A percentile compares a stretch with the other conserved stretches of the same genome.
Evolutionary conservation across 2,797 vertebrate species (phyloP).

Genomic region (Eurystomus glaucurus): DNA sequence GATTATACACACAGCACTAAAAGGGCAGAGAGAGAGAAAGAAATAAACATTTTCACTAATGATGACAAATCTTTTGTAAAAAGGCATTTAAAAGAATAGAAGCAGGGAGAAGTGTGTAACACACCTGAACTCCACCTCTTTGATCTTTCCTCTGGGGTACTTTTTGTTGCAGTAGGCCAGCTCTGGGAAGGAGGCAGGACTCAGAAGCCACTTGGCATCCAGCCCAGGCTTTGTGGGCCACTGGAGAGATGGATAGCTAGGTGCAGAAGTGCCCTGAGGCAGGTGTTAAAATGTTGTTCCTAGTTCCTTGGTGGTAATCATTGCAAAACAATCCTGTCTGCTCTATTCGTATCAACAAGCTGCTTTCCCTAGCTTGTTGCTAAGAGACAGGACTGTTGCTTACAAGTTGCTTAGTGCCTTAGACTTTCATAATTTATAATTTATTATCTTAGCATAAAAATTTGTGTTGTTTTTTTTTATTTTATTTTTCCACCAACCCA

Average conservation of each 20-base stretch:
- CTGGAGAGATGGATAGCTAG: slow-evolving; percentile 83
- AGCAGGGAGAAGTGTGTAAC: neutral
- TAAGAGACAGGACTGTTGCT: slow-evolving; percentile 89
- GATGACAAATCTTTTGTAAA: neutral
- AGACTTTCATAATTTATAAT: slow-evolving; percentile 88
- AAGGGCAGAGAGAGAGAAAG: slow-evolving; percentile 9
- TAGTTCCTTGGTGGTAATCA: slow-evolving; percentile 85
- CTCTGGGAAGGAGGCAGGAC: slow-evolving; percentile 75
- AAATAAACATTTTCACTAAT: slow-evolving; percentile 3
- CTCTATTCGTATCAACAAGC: slow-evolving; percentile 86
- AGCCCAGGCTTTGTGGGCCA: slow-evolving; percentile 85
- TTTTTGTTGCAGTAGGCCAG: slow-evolving; percentile 79
- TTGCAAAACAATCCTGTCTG: slow-evolving; percentile 86
- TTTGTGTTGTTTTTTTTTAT: slow-evolving; percentile 64
- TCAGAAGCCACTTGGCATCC: slow-evolving; percentile 82
- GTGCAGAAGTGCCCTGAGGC: slow-evolving; percentile 86
- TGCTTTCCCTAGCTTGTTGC: slow-evolving; percentile 85
- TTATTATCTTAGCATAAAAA: slow-evolving; percentile 86
- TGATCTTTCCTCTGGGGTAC: slow-evolving; percentile 61
- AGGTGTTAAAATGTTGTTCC: slow-evolving; percentile 88
- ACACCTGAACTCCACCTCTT: slow-evolving; percentile 41
- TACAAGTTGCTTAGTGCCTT: slow-evolving; percentile 85
- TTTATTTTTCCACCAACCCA: slow-evolving; percentile 76
- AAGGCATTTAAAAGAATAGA: slow-evolving; percentile 17
- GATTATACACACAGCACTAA: slow-evolving; percentile 55